Evolutionary conservation across 2,113 vertebrate species (phyloP).

Genomic region (Sterna hirundo): DNA sequence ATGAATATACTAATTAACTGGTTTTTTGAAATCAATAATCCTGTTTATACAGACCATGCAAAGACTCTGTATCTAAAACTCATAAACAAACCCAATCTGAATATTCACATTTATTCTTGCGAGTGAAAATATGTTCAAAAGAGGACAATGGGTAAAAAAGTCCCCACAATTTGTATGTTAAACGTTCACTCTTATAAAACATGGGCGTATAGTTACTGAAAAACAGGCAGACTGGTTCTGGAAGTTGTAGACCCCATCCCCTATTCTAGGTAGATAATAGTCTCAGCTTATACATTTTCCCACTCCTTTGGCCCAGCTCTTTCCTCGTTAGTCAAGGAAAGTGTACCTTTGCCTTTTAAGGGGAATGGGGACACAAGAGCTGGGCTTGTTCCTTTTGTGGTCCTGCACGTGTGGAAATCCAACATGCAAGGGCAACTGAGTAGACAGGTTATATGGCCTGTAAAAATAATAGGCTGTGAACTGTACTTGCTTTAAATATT

Average conservation of each 20-base stretch:
- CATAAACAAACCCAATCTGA: neutral
- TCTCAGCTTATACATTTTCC: neutral
- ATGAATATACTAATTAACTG: neutral
- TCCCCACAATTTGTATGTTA: neutral
- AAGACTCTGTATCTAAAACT: neutral
- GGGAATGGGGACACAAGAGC: neutral
- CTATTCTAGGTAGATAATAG: neutral
- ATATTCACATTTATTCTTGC: neutral
- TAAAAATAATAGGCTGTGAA: neutral
- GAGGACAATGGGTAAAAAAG: neutral
- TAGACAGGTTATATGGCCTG: neutral
- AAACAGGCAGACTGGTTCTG: neutral
- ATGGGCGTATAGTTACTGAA: neutral
- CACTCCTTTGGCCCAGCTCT: neutral
- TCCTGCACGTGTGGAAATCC: neutral
- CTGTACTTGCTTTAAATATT: neutral
- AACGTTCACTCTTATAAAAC: neutral
- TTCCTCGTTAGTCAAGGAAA: neutral
- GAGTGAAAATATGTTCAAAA: neutral
- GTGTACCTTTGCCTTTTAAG: neutral
- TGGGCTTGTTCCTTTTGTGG: neutral
- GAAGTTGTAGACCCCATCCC: neutral
- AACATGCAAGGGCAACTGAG: neutral
- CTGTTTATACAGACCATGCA: neutral
- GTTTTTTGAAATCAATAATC: neutral